A percentile compares a stretch with the other conserved stretches of the same genome.
Conservation (phyloP, 2,113 vertebrate species). For the Cromileptes altivelis region DNA sequence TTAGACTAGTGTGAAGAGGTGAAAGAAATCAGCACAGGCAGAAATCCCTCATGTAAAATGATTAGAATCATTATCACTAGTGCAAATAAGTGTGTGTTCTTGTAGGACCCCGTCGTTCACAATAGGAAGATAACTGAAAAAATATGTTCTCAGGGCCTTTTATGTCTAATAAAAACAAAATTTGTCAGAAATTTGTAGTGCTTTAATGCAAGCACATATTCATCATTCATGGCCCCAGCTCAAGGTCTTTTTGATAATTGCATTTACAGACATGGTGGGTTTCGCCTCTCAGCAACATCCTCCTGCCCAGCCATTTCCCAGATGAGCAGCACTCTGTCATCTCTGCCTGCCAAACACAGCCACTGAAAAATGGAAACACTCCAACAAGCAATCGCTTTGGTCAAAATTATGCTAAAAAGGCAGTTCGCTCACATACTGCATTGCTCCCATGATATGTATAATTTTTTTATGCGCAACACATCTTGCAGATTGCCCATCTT, state of each 20-base stretch:
- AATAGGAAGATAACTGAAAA: background rate
- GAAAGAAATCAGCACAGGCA: background rate
- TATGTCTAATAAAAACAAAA: conserved; percentile 15
- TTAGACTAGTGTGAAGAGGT: conserved; percentile 6
- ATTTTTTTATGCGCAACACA: conserved; percentile 12
- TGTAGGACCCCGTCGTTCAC: background rate
- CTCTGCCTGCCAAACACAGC: conserved; percentile 60
- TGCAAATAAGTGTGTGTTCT: background rate
- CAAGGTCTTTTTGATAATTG: conserved; percentile 69
- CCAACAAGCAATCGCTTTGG: conserved; percentile 48
- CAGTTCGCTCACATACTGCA: conserved; percentile 30
- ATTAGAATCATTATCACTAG: background rate
- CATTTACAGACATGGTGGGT: conserved; percentile 70
- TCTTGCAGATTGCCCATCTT: conserved; percentile 13
- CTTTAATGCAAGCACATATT: conserved; percentile 31
- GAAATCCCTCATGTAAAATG: background rate
- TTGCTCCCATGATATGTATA: conserved; percentile 10
- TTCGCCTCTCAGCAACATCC: conserved; percentile 63
- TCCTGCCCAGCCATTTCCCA: conserved; percentile 64
- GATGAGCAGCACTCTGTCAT: conserved; percentile 74
- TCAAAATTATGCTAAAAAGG: conserved; percentile 53
- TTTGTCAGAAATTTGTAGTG: conserved; percentile 28
- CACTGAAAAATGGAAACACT: conserved; percentile 51
- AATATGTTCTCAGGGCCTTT: conserved; percentile 3
- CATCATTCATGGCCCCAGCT: conserved; percentile 30